Conservation (phyloP, 2,888 invertebrate genomes). For the Drosophila yooni region DNA sequence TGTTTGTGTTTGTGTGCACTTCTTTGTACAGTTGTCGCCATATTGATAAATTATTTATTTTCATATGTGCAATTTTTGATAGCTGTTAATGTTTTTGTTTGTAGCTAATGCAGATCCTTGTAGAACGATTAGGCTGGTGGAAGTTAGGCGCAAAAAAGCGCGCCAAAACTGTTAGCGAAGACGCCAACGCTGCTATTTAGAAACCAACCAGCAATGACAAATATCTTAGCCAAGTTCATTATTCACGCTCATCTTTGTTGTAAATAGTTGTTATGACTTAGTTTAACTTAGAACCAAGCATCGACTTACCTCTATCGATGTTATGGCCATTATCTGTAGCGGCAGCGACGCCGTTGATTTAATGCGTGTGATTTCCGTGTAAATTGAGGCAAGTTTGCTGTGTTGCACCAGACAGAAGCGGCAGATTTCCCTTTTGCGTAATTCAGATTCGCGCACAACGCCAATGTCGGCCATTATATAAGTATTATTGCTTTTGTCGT, state of each 20-base stretch:
- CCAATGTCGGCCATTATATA: conserved; percentile 45
- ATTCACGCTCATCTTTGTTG: conserved; percentile 17
- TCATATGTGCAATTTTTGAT: conserved; percentile 1
- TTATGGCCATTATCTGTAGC: conserved; percentile 91
- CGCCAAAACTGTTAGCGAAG: conserved; percentile 65
- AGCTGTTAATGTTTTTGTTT: not conserved
- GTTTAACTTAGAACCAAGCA: conserved; percentile 56
- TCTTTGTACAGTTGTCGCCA: conserved; percentile 59
- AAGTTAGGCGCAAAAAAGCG: not conserved
- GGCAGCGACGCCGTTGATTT: conserved; percentile 89
- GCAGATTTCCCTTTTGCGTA: conserved; percentile 89
- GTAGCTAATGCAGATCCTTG: not conserved
- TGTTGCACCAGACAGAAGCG: conserved; percentile 90
- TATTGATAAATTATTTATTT: conserved; percentile 37
- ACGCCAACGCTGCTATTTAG: conserved; percentile 71
- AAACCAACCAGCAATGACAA: conserved; percentile 69
- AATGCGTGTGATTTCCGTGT: conserved; percentile 86
- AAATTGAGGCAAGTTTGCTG: conserved; percentile 88
- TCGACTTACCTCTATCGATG: conserved; percentile 90
- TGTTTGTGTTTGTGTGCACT: conserved; percentile 31
- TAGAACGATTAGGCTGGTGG: not conserved
- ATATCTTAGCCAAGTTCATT: conserved; percentile 64
- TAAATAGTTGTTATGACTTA: conserved; percentile 31
- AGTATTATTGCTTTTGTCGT: not conserved
- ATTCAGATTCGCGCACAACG: conserved; percentile 76